These are phyloP conservation scores for Eristalis intricaria DNA, from an alignment of 2,888 invertebrate species.

Conservation along the genomic window DNA sequence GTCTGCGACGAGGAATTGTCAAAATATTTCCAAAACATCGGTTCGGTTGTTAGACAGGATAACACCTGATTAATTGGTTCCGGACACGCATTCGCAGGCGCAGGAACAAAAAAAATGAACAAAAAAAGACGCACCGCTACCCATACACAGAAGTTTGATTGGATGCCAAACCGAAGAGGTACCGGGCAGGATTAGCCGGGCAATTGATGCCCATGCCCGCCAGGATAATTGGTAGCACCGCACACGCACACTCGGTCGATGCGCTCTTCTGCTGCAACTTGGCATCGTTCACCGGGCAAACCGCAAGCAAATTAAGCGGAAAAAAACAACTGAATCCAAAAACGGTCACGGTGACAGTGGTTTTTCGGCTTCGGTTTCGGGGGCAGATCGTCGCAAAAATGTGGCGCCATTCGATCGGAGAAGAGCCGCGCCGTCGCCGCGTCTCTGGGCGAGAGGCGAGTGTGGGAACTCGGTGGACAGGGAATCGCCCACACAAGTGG, in stretches of 20 bases:
- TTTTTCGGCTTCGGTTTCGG: not conserved
- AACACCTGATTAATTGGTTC: conserved; percentile 71
- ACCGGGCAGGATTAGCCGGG: conserved; percentile 48
- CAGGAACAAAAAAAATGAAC: not conserved
- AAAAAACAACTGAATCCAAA: not conserved
- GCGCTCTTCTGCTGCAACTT: conserved; percentile 7
- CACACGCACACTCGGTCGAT: conserved; percentile 49
- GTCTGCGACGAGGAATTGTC: conserved; percentile 42
- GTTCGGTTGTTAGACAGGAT: conserved; percentile 64
- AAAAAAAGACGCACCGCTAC: not conserved
- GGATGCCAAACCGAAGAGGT: conserved; percentile 39
- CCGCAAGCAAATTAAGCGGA: conserved; percentile 8
- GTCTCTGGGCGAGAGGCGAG: not conserved
- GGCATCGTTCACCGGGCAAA: not conserved
- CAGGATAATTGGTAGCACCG: conserved; percentile 63
- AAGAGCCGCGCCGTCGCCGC: not conserved
- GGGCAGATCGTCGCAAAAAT: not conserved
- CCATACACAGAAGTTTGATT: conserved; percentile 63
- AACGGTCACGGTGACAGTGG: conserved; percentile 26
- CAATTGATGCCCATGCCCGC: conserved; percentile 56
- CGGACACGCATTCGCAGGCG: conserved; percentile 50
- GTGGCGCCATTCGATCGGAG: conserved; percentile 50
- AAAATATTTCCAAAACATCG: conserved; percentile 65
- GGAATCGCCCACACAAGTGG: conserved; percentile 51
- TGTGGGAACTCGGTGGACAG: conserved; percentile 14